Evolutionary conservation across 2,113 vertebrate genomes (phyloP), one percentile per base, ranked within the genome.

Genomic region (Sphyrna mokarran): DNA sequence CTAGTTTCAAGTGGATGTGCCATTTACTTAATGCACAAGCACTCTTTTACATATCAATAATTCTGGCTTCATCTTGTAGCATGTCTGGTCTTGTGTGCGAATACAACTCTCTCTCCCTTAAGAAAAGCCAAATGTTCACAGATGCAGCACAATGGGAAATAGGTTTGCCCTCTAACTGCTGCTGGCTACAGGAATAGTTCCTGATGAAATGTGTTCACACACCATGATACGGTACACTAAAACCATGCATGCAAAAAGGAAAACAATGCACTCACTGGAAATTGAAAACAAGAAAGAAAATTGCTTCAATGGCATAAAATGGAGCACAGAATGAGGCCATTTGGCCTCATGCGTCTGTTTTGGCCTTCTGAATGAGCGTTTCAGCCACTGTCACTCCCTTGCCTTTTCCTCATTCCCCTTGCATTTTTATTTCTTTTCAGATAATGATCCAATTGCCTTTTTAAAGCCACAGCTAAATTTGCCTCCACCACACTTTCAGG

Each of bases 21-120:
- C 89, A 68, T 93, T 93, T n/a, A 66, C 58, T 37, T 93, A 93
- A 93, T 66, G n/a, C 33, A n/a, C n/a, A 93, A 66, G 20, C n/a
- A 0, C 33, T 37, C 61, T 20, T 66, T 93, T 93, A 37, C 89
- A 37, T 18, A 20, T 33, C 58, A 63, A 63, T n/a, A 37, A 91
- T 91, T 91, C 14, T n/a, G 16, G 89, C 1, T 63, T 63, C 33
- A 66, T 8, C 29, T 37, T 58, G 61, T 63, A 93, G 61, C 61
- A 37, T 33, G 33, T 66, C 80, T 11, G 37, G 80, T 37, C n/a
- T 66, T 20, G 63, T 66, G 87, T 61, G 61, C 20, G 89, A 93
- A 93, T 66, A 37, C 87, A 91, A 20, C 26, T 13, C 14, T 76
- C 5, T 26, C 29, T 16, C 54, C 33, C 87, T 91, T 58, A 63